phyloP scores from a whole-genome alignment of 2,888 invertebrate genomes.

The Maniola hyperantus region DNA sequence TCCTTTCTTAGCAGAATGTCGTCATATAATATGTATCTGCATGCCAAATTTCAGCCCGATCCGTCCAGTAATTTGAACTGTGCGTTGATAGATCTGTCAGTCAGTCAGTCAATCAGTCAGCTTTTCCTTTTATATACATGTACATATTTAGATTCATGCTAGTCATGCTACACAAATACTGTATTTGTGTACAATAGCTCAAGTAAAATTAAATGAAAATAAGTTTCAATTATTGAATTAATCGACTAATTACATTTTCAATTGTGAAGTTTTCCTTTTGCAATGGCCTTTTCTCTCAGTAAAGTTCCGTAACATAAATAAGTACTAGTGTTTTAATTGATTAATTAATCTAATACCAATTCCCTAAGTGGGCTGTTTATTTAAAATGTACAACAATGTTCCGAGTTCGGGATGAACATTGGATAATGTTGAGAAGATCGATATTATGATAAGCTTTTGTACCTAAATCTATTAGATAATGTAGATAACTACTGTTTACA shows the following conservation, averaged over 20 bases:
- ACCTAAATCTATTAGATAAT: background rate
- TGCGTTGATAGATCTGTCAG: too few relatives aligned
- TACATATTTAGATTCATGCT: too few relatives aligned
- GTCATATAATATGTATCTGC: too few relatives aligned
- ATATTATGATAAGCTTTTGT: background rate
- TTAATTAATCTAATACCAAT: slow-evolving; percentile 1
- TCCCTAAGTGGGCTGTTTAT: background rate
- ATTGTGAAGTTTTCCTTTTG: background rate
- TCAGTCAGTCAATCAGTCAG: too few relatives aligned
- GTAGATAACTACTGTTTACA: background rate
- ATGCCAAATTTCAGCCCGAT: too few relatives aligned
- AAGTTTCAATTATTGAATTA: background rate
- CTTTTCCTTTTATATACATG: too few relatives aligned
- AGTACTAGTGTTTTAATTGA: slow-evolving; percentile 1
- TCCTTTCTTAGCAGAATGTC: too few relatives aligned
- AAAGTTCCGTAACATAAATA: background rate
- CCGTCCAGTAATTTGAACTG: too few relatives aligned
- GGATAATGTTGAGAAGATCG: background rate
- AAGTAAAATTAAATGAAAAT: background rate
- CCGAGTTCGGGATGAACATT: background rate
- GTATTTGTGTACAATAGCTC: background rate
- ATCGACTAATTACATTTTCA: background rate
- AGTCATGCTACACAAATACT: background rate
- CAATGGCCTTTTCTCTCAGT: background rate
- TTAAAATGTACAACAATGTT: slow-evolving; percentile 2